Percentiles rank a stretch among this genome's conserved stretches.
Evolutionary conservation across 2,797 vertebrate species (phyloP).

Genomic region (Gymnothorax reevesii): DNA sequence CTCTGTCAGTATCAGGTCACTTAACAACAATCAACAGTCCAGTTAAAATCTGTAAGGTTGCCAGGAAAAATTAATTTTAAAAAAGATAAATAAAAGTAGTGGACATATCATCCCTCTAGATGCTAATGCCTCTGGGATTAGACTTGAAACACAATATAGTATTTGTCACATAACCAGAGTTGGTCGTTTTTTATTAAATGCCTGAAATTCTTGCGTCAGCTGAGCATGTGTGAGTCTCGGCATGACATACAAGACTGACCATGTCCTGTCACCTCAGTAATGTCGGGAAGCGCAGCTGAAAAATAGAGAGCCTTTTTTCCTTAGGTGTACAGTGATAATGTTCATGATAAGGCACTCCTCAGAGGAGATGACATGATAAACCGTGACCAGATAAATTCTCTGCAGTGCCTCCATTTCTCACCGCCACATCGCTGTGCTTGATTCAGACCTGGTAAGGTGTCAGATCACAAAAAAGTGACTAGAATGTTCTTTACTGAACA

Average conservation of each 20-base stretch:
- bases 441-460: background rate
- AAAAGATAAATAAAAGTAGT: background rate
- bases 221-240: background rate
- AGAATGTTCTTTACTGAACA: too few species aligned
- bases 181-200: background rate
- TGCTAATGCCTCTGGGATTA: background rate
- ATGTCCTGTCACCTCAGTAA: background rate
- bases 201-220: background rate
- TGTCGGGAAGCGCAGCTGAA: background rate
- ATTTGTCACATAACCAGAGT: background rate
- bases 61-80: background rate
- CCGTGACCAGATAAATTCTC: background rate
- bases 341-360: background rate
- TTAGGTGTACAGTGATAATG: background rate
- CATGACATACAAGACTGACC: background rate
- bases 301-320: background rate
- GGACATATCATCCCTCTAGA: background rate
- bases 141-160: background rate
- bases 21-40: too few species aligned
- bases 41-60: too few species aligned
- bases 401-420: background rate
- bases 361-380: background rate
- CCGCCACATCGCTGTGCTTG: background rate
- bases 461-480: too few species aligned
- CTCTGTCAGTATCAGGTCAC: too few species aligned